phyloP scores from a whole-genome alignment of 2,888 invertebrate species.

The Galeruca laticollis region DNA sequence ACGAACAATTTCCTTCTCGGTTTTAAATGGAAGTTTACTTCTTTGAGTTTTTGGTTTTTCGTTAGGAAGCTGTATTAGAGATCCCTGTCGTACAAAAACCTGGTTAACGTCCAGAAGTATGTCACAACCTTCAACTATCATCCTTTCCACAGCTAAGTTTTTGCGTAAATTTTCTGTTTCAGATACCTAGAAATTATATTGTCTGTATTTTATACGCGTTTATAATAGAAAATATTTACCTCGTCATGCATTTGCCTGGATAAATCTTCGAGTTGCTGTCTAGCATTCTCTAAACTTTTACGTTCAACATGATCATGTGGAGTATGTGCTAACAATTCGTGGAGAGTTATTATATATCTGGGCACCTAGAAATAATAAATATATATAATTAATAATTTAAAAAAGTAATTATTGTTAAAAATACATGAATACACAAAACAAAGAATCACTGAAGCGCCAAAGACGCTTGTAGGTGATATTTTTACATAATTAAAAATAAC shows the following conservation, averaged over 20 bases:
- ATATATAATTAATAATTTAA: background rate
- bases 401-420: background rate
- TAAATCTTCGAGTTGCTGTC: slow-evolving; percentile 87
- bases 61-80: slow-evolving; percentile 78
- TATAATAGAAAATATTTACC: slow-evolving; percentile 65
- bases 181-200: slow-evolving; percentile 73
- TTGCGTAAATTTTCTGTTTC: slow-evolving; percentile 93
- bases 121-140: slow-evolving; percentile 95
- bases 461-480: no score
- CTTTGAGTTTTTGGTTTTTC: slow-evolving; percentile 72
- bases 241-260: slow-evolving; percentile 91
- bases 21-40: slow-evolving; percentile 73
- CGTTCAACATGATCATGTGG: slow-evolving; percentile 95
- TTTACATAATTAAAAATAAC: no score
- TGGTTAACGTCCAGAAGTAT: slow-evolving; percentile 93
- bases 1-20: slow-evolving; percentile 78
- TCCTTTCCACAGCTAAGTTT: slow-evolving; percentile 90
- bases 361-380: slow-evolving; percentile 76
- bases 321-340: slow-evolving; percentile 91
- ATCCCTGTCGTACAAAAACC: slow-evolving; percentile 91
- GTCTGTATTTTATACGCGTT: background rate
- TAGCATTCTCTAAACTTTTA: slow-evolving; percentile 88
- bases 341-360: slow-evolving; percentile 90
- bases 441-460: no score
- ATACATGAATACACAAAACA: no score